A percentile compares a stretch with the other conserved stretches of the same genome.
Evolutionary conservation across 1,140 invertebrate genomes (phyloP).

Genomic region (Coenobita brevimanus): DNA sequence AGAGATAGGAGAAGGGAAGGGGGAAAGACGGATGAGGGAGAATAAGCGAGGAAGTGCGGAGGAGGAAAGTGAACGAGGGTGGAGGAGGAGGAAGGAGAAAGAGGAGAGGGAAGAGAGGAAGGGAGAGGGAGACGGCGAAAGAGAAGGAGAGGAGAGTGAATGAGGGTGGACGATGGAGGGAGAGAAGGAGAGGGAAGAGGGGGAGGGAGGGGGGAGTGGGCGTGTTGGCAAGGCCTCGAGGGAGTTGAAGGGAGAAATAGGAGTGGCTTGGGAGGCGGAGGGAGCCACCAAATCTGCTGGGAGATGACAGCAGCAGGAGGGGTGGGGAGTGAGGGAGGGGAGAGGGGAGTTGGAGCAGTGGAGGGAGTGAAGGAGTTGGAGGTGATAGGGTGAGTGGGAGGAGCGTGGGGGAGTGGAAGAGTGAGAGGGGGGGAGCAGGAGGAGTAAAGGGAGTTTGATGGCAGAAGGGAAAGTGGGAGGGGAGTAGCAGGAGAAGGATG

Average conservation of each 20-base stretch:
- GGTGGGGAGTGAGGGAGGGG: background rate
- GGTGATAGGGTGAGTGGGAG: background rate
- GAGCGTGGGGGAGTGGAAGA: background rate
- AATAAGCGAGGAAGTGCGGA: background rate
- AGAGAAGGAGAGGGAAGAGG: background rate
- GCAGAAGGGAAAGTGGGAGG: background rate
- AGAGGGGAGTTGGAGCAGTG: background rate
- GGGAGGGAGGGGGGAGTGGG: background rate
- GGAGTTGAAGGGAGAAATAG: no score
- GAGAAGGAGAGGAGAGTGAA: background rate
- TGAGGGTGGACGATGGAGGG: background rate
- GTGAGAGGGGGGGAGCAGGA: background rate
- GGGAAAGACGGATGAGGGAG: background rate
- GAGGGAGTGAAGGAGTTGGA: background rate
- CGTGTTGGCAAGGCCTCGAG: no score
- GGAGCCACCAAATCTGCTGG: no score
- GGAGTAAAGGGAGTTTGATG: background rate
- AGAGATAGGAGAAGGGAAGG: no score
- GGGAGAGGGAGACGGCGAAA: background rate
- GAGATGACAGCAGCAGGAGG: background rate
- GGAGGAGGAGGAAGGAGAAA: no score
- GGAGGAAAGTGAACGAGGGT: background rate
- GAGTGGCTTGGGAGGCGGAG: no score
- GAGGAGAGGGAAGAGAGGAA: constrained; percentile 23
- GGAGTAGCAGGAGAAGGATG: background rate